Evolutionary conservation across 2,888 invertebrate genomes (phyloP).

Genomic region (Microdon myrmicae): DNA sequence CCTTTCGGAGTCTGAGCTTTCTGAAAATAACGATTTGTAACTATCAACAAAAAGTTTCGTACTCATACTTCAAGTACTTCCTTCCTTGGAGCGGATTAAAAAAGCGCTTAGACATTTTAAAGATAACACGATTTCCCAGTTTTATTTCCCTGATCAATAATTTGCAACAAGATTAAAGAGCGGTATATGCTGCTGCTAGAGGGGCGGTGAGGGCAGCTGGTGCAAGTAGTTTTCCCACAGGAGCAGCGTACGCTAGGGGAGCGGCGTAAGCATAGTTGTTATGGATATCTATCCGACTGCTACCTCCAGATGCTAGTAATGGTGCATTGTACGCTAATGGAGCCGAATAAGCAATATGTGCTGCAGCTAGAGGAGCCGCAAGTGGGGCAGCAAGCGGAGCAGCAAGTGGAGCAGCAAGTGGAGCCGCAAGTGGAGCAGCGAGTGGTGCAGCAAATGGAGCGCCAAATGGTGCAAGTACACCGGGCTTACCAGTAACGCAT

Average conservation of each 20-base stretch:
- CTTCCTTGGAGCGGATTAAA: too few relatives aligned
- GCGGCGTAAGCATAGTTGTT: constrained; percentile 48
- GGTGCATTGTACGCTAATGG: constrained; percentile 25
- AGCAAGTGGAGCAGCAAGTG: constrained; percentile 55
- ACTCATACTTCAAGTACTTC: too few relatives aligned
- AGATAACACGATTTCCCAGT: too few relatives aligned
- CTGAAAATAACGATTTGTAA: too few relatives aligned
- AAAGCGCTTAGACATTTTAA: too few relatives aligned
- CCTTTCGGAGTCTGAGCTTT: too few relatives aligned
- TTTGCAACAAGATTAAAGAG: not conserved
- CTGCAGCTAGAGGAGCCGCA: constrained; percentile 32
- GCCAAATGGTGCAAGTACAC: constrained; percentile 19
- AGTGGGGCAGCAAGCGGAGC: constrained; percentile 36
- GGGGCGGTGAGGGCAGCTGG: constrained; percentile 67
- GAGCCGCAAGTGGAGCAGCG: constrained; percentile 53
- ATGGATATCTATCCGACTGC: constrained; percentile 41
- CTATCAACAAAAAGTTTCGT: too few relatives aligned
- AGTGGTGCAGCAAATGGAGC: constrained; percentile 6
- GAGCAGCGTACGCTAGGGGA: constrained; percentile 71
- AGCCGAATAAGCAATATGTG: constrained; percentile 29
- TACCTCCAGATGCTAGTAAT: constrained; percentile 21
- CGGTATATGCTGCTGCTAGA: not conserved
- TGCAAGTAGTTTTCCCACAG: constrained; percentile 66
- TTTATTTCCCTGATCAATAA: too few relatives aligned
- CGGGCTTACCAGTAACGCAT: constrained; percentile 39